Base-by-base conservation (phyloP, 2,113 vertebrate species). In the Solea senegalensis region DNA sequence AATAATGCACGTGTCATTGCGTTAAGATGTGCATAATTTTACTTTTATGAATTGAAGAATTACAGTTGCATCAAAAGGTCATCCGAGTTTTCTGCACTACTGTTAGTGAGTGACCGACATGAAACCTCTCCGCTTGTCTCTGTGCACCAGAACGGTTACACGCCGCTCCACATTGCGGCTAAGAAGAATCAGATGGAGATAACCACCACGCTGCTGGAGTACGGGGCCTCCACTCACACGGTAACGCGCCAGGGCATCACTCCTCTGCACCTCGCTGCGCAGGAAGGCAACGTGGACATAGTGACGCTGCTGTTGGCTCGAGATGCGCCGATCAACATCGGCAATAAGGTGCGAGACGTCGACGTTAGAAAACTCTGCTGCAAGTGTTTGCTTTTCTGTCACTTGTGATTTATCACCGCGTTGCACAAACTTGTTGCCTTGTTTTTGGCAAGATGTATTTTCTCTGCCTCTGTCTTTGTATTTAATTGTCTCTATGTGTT, bases 171-270 rank as follows among this genome's bases (percentile, higher is more conserved):
- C 89, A 99, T 99, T 0, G 96, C 97, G 72, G 95, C 97, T 77
- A 98, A 99, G 92, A 99, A 99, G 93, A 98, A 97, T 89, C 98
- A 99, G 93, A 98, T 99, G 97, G 97, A 99, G 88, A 99, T 99
- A 6, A 95, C 95, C 0, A 99, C 97, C 9, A 98, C 97, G 0
- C 89, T 99, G 72, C 94, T 99, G 88, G 98, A 99, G 68, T 99
- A 98, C 9, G 96, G 97, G 5, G 97, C 97, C 15, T 95, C 96
- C 80, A 97, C 96, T 64, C 96, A 96, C 4, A 94, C 95, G 0
- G 91, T 96, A 9, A 99, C 98, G 14, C 93, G 96, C 8, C 98
- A 99, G 93, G 97, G 97, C 12, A 98, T 99, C 46, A 96, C 96
- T 40, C 96, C 98, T 0, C 92, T 97, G 52, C 98, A 99, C 86